phyloP scores from a whole-genome alignment of 2,797 vertebrate species.

The Setipinna tenuifilis region DNA sequence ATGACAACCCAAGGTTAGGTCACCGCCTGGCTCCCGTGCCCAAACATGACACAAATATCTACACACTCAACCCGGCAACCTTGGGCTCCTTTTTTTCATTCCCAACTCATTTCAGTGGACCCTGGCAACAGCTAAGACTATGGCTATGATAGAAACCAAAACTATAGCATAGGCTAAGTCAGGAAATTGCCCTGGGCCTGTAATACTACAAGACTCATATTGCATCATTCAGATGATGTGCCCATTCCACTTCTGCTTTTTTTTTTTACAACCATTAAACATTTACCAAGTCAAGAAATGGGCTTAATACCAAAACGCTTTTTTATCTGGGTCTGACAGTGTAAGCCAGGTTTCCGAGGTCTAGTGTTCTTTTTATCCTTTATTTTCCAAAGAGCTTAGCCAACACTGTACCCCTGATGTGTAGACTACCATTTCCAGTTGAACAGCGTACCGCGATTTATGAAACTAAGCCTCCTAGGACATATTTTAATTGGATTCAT shows the following conservation, averaged over 20 bases:
- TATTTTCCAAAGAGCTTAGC: neutral
- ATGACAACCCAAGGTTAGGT: constrained; percentile 12
- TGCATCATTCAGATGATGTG: neutral
- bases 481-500: neutral
- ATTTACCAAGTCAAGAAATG: neutral
- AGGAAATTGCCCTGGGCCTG: neutral
- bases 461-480: neutral
- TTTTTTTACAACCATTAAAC: neutral
- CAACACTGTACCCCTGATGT: neutral
- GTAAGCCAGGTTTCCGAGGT: neutral
- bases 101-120: neutral
- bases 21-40: neutral
- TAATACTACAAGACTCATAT: neutral
- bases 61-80: neutral
- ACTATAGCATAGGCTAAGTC: neutral
- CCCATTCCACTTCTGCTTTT: neutral
- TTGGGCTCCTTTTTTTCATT: neutral
- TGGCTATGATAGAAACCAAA: neutral
- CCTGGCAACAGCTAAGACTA: neutral
- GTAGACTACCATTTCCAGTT: neutral
- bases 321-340: neutral
- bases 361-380: neutral
- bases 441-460: neutral
- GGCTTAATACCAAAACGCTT: neutral
- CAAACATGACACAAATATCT: neutral